These are phyloP conservation scores for Lepus oiostolus DNA, from an alignment of 2,797 vertebrate species.

Conservation along the genomic window DNA sequence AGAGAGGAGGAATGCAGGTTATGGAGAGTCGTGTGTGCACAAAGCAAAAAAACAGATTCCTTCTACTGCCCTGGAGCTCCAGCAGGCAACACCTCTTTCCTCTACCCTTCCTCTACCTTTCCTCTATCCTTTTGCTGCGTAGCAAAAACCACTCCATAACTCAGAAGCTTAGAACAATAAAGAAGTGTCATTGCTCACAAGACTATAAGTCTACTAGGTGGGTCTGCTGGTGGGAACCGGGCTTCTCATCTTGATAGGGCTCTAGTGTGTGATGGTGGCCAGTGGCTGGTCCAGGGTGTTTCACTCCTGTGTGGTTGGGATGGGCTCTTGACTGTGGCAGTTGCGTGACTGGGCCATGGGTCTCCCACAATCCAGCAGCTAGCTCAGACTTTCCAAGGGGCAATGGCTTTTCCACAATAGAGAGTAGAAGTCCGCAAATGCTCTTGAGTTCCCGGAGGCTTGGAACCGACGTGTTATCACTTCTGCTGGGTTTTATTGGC, in stretches of 20 bases:
- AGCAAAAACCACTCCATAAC: background rate
- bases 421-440: background rate
- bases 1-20: background rate
- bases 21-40: background rate
- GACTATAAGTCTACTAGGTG: fast-evolving
- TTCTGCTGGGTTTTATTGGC: background rate
- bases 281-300: background rate
- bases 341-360: fast-evolving
- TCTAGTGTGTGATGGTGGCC: background rate
- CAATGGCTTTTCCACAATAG: background rate
- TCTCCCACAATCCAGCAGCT: background rate
- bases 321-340: background rate
- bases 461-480: background rate
- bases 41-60: background rate
- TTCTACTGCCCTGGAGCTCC: background rate
- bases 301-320: background rate
- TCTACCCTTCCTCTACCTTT: background rate
- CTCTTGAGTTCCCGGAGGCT: background rate
- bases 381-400: background rate
- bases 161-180: background rate
- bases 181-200: background rate
- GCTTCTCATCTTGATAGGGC: background rate
- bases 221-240: background rate
- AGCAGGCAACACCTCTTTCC: background rate
- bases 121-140: background rate